Base-by-base conservation (phyloP, 2,888 invertebrate genomes). In the Colletes collaris region DNA sequence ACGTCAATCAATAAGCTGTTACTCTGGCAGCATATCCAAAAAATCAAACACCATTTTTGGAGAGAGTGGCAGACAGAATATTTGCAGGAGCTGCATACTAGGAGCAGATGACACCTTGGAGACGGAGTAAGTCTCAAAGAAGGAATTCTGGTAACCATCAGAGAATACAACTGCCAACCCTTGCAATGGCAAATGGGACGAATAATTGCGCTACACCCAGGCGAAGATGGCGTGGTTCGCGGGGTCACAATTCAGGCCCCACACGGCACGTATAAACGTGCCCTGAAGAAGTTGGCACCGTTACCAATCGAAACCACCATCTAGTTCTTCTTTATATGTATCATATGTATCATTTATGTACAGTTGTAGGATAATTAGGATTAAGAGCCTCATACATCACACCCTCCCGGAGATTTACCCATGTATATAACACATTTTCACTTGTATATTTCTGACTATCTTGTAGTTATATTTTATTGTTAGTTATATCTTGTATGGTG, bases 1-100 rank as follows among this genome's bases (percentile, higher is more conserved):
- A 7, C 11, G 1, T 8, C 16, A 2, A n/a, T 11, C 0, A 59
- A 59, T 50, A 13, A 50, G 0, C 11, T 59, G 16, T 59, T 50
- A 6, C 4, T 5, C 19, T 68, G 44, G 52, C 52, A 52, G 13
- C 52, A n/a, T 52, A 52, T 52, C 5, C 52, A 52, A 52, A n/a
- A 52, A n/a, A 16, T 5, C 11, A 52, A 52, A 16, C 5, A 16
- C 5, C 52, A 52, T 52, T 52, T 52, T 13, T 52, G 52, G 52
- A 50, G 11, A 35, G 19, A 49, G 62, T 63, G 50, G 62, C 62
- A 63, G 6, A 13, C 11, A 7, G 62, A 50, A 35, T 63, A 63
- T 63, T 63, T 49, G 4, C 62, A n/a, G 49, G 49, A 63, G 35
- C 50, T 63, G 35, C 46, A 50, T 7, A 63, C 27, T 7, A 27